Percentiles rank a stretch among this genome's conserved stretches.
These are phyloP conservation scores for Crossocerus cetratus DNA, from an alignment of 2,888 invertebrate species.

Conservation along the genomic window DNA sequence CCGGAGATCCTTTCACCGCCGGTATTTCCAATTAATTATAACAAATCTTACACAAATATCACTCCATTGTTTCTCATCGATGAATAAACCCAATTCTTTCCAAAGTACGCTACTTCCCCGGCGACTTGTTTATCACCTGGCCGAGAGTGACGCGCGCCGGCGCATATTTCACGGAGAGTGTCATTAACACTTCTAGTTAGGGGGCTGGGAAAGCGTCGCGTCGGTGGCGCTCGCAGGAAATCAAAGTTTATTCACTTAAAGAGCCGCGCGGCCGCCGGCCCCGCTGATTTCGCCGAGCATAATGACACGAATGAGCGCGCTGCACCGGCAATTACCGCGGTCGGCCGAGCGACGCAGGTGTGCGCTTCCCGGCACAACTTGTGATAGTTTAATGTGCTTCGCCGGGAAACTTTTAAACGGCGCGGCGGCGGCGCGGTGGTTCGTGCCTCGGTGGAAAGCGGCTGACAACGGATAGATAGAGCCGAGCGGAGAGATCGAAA, in stretches of 20 bases:
- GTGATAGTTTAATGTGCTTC: constrained; percentile 61
- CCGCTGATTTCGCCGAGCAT: constrained; percentile 4
- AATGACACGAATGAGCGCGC: constrained; percentile 21
- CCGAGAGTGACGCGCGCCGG: too few relatives aligned
- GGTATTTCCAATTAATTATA: too few relatives aligned
- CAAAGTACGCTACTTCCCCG: too few relatives aligned
- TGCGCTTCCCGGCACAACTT: constrained; percentile 57
- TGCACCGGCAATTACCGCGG: constrained; percentile 44
- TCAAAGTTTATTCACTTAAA: constrained; percentile 44
- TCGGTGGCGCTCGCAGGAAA: not conserved
- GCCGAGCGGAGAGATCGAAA: constrained; percentile 49
- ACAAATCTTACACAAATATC: too few relatives aligned
- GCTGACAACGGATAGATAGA: constrained; percentile 28
- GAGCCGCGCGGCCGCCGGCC: not conserved
- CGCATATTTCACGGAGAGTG: too few relatives aligned
- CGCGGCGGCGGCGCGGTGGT: too few relatives aligned
- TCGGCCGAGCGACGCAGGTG: too few relatives aligned
- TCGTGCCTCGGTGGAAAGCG: constrained; percentile 45
- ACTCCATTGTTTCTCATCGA: too few relatives aligned
- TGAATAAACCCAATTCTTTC: too few relatives aligned
- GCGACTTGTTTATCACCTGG: too few relatives aligned
- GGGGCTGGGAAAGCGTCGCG: not conserved
- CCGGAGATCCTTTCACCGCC: too few relatives aligned
- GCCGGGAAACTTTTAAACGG: constrained; percentile 57
- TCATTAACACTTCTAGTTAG: too few relatives aligned